Evolutionary conservation across 2,797 vertebrate species (phyloP).

Genomic region (Lacerta viridis): DNA sequence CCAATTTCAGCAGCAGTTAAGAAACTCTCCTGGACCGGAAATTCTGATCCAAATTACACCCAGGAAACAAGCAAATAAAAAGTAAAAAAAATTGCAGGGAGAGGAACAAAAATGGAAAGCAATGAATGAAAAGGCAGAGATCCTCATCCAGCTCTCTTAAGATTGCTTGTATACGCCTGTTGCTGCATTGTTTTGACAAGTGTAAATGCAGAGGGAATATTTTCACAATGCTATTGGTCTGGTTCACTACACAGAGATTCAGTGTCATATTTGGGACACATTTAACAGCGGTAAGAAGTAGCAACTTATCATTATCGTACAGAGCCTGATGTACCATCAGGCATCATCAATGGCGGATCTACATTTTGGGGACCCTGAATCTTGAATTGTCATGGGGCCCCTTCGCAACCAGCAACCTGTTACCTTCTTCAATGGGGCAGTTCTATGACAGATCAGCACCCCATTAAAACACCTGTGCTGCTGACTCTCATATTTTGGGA

Average conservation of each 20-base stretch:
- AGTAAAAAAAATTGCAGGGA: neutral
- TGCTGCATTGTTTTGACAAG: slow-evolving; percentile 16
- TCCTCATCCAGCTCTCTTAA: neutral
- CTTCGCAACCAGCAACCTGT: too few relatives aligned
- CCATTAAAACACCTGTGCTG: too few relatives aligned
- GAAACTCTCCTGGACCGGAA: slow-evolving; percentile 12
- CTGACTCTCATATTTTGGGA: too few relatives aligned
- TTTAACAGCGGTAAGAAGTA: neutral
- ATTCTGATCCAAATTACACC: slow-evolving; percentile 10
- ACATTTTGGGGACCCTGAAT: too few relatives aligned
- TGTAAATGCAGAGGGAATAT: neutral
- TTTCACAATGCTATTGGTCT: neutral
- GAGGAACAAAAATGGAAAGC: neutral
- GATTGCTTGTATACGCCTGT: neutral
- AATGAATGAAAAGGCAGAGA: neutral
- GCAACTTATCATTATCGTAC: neutral
- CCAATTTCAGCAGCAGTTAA: neutral
- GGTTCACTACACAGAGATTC: neutral
- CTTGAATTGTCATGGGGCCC: too few relatives aligned
- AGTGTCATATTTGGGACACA: too few relatives aligned
- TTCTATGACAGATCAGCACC: too few relatives aligned
- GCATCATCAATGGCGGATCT: too few relatives aligned
- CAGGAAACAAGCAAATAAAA: slow-evolving; percentile 16
- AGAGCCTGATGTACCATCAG: too few relatives aligned
- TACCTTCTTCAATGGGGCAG: too few relatives aligned